Conservation (phyloP, 2,797 vertebrate genomes). For the Gallinago solitaria region DNA sequence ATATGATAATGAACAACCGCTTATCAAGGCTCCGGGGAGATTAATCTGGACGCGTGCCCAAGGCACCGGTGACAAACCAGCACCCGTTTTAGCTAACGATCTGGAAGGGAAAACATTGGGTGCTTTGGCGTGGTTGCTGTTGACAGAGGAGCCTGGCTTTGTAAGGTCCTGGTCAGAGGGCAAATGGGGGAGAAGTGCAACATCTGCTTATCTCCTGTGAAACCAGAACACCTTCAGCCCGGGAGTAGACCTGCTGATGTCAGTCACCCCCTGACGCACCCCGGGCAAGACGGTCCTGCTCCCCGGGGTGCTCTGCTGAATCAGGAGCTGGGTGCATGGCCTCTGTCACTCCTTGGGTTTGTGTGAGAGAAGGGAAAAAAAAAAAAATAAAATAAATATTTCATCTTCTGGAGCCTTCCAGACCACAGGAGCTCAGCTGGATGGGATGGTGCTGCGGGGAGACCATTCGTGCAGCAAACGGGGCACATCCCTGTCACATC, state of each 20-base stretch:
- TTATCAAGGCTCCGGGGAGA: not conserved
- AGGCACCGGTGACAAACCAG: not conserved
- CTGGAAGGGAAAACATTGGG: constrained; percentile 37
- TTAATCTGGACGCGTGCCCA: not conserved
- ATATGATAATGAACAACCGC: not conserved
- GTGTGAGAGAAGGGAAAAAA: not conserved
- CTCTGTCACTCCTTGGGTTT: not conserved
- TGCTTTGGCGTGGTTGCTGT: not conserved
- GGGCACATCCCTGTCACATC: rapidly evolving
- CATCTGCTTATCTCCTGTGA: constrained; percentile 34
- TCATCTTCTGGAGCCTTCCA: not conserved
- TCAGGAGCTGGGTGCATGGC: not conserved
- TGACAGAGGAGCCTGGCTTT: not conserved
- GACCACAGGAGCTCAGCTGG: not conserved
- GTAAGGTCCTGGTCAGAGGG: not conserved
- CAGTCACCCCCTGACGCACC: not conserved
- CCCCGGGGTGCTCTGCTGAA: not conserved
- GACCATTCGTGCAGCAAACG: too few relatives aligned
- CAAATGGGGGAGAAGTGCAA: not conserved
- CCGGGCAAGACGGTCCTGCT: not conserved
- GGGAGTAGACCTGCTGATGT: not conserved
- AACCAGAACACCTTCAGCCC: not conserved
- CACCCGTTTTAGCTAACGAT: not conserved
- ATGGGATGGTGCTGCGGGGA: not conserved
- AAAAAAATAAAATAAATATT: not conserved